A percentile compares a stretch with the other conserved stretches of the same genome.
phyloP scores from a whole-genome alignment of 1,140 invertebrate species.

The Diabrotica virgifera region DNA sequence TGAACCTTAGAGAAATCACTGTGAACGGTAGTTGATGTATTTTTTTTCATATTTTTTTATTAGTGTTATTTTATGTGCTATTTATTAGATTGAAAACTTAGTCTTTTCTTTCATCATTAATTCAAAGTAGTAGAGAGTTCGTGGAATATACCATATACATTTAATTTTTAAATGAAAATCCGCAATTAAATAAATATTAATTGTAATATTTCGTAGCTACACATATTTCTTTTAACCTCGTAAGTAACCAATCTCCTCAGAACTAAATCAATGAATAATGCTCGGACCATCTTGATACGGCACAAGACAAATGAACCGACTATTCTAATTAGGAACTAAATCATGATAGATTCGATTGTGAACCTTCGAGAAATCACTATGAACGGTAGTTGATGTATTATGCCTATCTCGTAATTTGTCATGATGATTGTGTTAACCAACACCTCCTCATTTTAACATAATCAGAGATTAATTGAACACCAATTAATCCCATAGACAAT shows the following conservation, averaged over 20 bases:
- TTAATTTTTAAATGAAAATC: no score
- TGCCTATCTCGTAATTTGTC: background rate
- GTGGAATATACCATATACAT: no score
- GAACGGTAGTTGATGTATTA: background rate
- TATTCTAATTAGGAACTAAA: slow-evolving; percentile 3
- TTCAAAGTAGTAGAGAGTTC: no score
- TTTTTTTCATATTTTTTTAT: no score
- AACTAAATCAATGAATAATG: background rate
- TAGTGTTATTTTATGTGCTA: no score
- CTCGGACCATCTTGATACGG: background rate
- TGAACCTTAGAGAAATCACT: background rate
- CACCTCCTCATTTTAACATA: background rate
- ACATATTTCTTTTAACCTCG: no score
- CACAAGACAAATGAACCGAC: background rate
- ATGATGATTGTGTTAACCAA: background rate
- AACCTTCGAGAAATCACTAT: background rate
- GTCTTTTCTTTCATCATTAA: no score
- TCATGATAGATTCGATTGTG: background rate
- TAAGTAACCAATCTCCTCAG: background rate
- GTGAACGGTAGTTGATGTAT: background rate
- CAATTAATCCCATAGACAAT: background rate
- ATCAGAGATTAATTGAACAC: background rate
- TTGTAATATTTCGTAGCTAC: no score
- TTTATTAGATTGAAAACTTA: no score
- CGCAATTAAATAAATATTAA: no score